A percentile compares a stretch with the other conserved stretches of the same genome.
Evolutionary conservation across 1,140 invertebrate genomes (phyloP).

Genomic region (Bilobella aurantiaca): DNA sequence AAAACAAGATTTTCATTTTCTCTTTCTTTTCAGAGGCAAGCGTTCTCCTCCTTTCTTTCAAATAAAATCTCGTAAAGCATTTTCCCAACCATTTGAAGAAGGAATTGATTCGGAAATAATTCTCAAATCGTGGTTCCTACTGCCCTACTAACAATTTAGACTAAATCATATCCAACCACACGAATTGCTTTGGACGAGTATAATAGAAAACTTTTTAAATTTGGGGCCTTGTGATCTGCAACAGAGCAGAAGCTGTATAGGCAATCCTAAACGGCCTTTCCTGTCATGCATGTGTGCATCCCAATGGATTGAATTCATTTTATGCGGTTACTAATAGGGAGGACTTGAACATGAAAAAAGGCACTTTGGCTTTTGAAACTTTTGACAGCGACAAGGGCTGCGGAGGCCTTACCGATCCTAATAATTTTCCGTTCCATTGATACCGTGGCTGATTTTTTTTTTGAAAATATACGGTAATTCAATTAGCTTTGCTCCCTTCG

Average conservation of each 20-base stretch:
- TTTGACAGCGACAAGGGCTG: no score
- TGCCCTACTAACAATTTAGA: neutral
- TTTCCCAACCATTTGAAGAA: neutral
- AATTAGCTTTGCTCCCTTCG: neutral
- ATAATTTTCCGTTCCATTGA: slow-evolving; percentile 21
- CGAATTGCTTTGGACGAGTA: neutral
- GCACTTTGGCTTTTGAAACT: no score
- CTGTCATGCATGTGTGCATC: neutral
- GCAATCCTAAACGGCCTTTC: no score
- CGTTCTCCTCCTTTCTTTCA: neutral
- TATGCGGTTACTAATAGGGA: no score
- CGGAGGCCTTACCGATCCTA: neutral
- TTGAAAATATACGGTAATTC: neutral
- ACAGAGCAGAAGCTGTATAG: no score
- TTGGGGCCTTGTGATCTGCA: no score
- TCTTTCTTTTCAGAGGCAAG: neutral
- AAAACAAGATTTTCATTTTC: slow-evolving; percentile 11
- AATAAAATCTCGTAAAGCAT: neutral
- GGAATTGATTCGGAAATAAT: neutral
- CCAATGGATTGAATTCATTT: neutral
- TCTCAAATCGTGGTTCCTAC: neutral
- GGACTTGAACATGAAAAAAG: no score
- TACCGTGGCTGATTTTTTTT: neutral
- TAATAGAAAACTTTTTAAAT: neutral
- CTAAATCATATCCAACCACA: neutral